Percentiles rank a stretch among this genome's conserved stretches.
Conservation (phyloP, 2,113 vertebrate species). For the Lampris megalopsis region DNA sequence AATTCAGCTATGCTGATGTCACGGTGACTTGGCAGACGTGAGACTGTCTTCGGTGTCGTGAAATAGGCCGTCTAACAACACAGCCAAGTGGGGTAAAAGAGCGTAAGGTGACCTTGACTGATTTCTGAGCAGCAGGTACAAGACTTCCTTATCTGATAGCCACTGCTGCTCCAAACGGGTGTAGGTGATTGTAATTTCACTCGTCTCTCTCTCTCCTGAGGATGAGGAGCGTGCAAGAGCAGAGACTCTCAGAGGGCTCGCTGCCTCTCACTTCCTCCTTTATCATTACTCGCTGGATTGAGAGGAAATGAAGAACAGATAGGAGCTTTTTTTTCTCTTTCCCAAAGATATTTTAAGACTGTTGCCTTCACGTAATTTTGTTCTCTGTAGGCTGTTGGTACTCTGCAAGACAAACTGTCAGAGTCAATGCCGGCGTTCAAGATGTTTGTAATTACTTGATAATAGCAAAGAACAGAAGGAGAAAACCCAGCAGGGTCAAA, state of each 20-base stretch:
- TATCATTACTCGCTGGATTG: slow-evolving; percentile 43
- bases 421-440: slow-evolving; percentile 5
- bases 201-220: slow-evolving; percentile 24
- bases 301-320: slow-evolving; percentile 49
- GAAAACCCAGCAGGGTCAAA: not conserved
- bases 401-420: slow-evolving; percentile 8
- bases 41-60: not conserved
- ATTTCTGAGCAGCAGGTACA: slow-evolving; percentile 37
- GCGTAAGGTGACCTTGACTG: slow-evolving; percentile 55
- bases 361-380: slow-evolving; percentile 15
- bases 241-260: slow-evolving; percentile 45
- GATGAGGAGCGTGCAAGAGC: not conserved
- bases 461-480: slow-evolving; percentile 48
- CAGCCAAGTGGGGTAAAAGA: slow-evolving; percentile 4
- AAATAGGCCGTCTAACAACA: not conserved
- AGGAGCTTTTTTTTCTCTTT: slow-evolving; percentile 1
- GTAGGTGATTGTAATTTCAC: slow-evolving; percentile 50
- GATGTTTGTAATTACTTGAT: slow-evolving; percentile 26
- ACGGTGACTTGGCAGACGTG: not conserved
- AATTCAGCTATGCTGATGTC: slow-evolving; percentile 2
- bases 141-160: slow-evolving; percentile 58
- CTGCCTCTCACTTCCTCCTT: slow-evolving; percentile 49
- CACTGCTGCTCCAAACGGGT: slow-evolving; percentile 32
- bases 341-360: slow-evolving; percentile 5
- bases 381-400: slow-evolving; percentile 20